These are phyloP conservation scores for Nemopilema nomurai DNA, from an alignment of 30 jellyfish, hydroid and myxozoan species.

Conservation along the genomic window DNA sequence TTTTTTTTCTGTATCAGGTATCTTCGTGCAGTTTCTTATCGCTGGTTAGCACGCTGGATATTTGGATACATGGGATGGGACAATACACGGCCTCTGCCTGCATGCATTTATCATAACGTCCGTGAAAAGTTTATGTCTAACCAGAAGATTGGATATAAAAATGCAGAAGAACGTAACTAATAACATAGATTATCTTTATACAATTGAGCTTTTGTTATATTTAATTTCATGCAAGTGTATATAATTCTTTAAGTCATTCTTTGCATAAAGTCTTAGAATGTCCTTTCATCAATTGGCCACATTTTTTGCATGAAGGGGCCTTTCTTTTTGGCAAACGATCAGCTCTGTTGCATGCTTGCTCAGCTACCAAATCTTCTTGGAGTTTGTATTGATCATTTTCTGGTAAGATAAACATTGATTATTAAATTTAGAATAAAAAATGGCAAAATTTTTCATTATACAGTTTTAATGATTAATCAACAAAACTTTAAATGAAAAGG, in stretches of 20 bases:
- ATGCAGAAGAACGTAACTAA: not conserved
- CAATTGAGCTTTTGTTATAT: not conserved
- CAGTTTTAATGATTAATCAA: not conserved
- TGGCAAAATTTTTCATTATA: not conserved
- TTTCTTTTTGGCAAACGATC: not conserved
- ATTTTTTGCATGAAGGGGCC: not conserved
- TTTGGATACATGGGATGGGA: slow-evolving; percentile 27
- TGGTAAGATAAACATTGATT: not conserved
- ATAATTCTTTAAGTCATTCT: not conserved
- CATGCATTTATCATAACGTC: slow-evolving; percentile 37
- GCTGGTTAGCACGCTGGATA: slow-evolving; percentile 39
- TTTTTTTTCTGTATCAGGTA: not conserved
- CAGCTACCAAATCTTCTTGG: too few relatives aligned
- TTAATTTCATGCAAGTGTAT: not conserved
- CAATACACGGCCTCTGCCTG: slow-evolving; percentile 37
- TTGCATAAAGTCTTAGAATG: not conserved
- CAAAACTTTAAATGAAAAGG: not conserved
- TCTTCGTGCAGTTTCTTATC: slow-evolving; percentile 38
- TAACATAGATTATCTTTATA: not conserved
- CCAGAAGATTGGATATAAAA: not conserved
- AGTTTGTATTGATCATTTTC: not conserved
- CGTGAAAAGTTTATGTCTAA: not conserved
- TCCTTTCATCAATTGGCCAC: not conserved
- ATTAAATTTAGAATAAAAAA: too few relatives aligned
- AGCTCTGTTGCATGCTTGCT: too few relatives aligned